phyloP scores from a whole-genome alignment of 2,113 vertebrate genomes.

The Muntiacus reevesi region DNA sequence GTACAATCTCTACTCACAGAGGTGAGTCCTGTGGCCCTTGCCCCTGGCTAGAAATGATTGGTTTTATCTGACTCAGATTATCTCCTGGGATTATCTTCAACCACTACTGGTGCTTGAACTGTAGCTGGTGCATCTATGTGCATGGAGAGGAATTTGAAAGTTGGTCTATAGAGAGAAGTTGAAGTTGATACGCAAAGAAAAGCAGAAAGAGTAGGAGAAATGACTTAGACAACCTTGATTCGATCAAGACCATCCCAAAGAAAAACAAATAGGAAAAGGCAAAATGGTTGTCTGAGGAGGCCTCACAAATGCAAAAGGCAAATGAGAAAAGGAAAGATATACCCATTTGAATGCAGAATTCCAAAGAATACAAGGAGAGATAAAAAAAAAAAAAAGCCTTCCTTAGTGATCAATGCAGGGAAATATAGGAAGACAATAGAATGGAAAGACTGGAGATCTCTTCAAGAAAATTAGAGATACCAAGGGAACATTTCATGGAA shows the following conservation, averaged over 20 bases:
- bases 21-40: not conserved
- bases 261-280: not conserved
- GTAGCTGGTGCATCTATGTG: not conserved
- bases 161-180: not conserved
- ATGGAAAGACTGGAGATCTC: not conserved
- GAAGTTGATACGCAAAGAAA: not conserved
- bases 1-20: not conserved
- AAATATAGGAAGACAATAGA: not conserved
- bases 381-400: not conserved
- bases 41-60: not conserved
- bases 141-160: not conserved
- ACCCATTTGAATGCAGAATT: not conserved
- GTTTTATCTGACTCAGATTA: not conserved
- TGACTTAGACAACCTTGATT: not conserved
- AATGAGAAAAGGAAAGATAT: not conserved
- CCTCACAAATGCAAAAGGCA: not conserved
- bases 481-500: too few species aligned
- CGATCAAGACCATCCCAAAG: not conserved
- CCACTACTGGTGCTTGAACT: not conserved
- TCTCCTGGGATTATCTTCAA: not conserved
- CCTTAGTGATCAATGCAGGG: not conserved
- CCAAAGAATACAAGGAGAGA: not conserved
- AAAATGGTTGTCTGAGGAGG: not conserved
- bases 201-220: not conserved
- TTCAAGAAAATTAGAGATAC: not conserved